Evolutionary conservation across 2,113 vertebrate species (phyloP), one percentile per base, ranked within the genome.

Genomic region (Bos javanicus): DNA sequence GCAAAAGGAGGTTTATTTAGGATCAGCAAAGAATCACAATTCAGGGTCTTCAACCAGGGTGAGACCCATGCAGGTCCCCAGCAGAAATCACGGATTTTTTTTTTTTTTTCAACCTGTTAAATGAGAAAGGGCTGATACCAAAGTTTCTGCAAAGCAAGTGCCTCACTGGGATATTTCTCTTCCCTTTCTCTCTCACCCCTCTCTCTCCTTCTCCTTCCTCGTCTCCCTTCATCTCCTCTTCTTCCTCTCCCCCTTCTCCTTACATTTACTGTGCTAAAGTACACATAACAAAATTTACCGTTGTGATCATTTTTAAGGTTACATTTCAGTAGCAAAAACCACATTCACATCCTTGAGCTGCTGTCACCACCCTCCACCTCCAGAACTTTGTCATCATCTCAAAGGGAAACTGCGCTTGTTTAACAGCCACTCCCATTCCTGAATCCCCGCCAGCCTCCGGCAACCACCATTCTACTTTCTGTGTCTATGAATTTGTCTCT

Each of bases 391-490:
- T 52, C 62, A 19, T 33, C 25, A 12, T 60, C 92, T 57, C 83
- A 39, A 52, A 52, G 43, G 16, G 17, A 60, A 52, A 60, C 12
- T 6, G 10, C 46, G 33, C 36, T 9, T 50, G 5, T 43, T 84
- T 26, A 57, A 71, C 2, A 48, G 62, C 15, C 26, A 36, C 12
- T 23, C 30, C 15, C 60, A 82, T 13, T 21, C 23, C 21, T 1
- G 12, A 4, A 2, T 28, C 39, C 5, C 17, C 0, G 0, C 78
- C 39, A 36, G 36, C 15, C 9, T 13, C 87, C 26, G 9, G 33
- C 10, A 50, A 25, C 33, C 52, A 3, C 30, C 28, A 2, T 39
- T 19, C 62, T 52, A 50, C 62, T 17, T 57, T 52, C 39, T 36
- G 4, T 26, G 26, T 60, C 62, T 57, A 15, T 46, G 46, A 23